phyloP scores from a whole-genome alignment of 2,797 vertebrate genomes.

The Tokudaia tokunoshimensis region DNA sequence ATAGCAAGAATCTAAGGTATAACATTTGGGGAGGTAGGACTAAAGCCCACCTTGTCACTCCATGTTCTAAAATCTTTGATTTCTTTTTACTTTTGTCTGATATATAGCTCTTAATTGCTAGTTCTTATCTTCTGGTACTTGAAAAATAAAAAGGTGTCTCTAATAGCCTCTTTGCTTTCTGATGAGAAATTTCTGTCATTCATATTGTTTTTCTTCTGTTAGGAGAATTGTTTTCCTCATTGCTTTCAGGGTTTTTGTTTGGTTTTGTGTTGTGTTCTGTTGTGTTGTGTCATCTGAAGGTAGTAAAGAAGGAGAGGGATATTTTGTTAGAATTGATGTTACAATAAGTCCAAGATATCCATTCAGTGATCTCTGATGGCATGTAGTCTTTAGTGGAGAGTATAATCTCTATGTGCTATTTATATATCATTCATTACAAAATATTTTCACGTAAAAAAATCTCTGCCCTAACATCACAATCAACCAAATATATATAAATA shows the following conservation, averaged over 20 bases:
- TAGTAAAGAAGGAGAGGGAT: background rate
- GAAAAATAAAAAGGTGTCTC: background rate
- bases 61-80: slow-evolving; percentile 11
- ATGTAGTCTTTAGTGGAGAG: accelerated
- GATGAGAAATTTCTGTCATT: background rate
- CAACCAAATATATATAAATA: too few relatives aligned
- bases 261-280: background rate
- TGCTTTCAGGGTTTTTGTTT: background rate
- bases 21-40: background rate
- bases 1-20: background rate
- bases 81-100: background rate
- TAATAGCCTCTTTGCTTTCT: background rate
- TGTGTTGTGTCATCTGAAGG: background rate
- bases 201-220: background rate
- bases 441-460: background rate
- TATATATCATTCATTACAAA: slow-evolving; percentile 34
- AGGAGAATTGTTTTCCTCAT: background rate
- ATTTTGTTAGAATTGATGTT: background rate
- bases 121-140: background rate
- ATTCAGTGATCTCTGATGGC: background rate
- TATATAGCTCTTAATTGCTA: background rate
- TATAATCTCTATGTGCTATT: background rate
- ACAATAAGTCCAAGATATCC: background rate
- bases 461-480: background rate
- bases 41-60: background rate